Evolutionary conservation across 2,797 vertebrate species (phyloP).

Genomic region (Pampus argenteus): DNA sequence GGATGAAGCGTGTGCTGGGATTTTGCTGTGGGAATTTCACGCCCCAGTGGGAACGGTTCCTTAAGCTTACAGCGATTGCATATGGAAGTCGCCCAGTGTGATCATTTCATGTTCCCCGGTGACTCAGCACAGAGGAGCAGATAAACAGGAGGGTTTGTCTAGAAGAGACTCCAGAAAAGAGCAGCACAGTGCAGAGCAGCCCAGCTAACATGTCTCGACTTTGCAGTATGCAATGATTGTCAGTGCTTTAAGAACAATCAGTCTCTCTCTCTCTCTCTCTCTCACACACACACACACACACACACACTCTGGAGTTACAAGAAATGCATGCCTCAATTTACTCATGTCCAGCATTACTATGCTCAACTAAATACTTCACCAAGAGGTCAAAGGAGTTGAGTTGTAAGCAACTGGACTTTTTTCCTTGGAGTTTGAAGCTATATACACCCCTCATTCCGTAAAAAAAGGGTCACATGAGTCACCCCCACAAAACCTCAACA

Average conservation of each 20-base stretch:
- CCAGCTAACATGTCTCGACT: slow-evolving; percentile 19
- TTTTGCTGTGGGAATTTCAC: slow-evolving; percentile 62
- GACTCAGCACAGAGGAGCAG: slow-evolving; percentile 43
- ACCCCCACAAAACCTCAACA: too few species aligned
- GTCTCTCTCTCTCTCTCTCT: too few species aligned
- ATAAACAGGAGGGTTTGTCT: slow-evolving; percentile 57
- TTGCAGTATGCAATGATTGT: slow-evolving; percentile 1
- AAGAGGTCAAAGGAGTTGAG: too few species aligned
- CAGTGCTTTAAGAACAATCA: slow-evolving; percentile 7
- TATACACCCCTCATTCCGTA: too few species aligned
- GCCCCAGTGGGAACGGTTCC: slow-evolving; percentile 56
- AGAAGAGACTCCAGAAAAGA: slow-evolving; percentile 43
- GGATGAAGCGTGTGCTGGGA: slow-evolving; percentile 44
- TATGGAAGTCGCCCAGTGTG: slow-evolving; percentile 36
- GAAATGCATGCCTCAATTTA: neutral
- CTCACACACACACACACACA: neutral
- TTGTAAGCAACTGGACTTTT: too few species aligned
- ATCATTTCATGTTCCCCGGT: slow-evolving; percentile 46
- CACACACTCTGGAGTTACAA: neutral
- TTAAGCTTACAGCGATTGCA: slow-evolving; percentile 58
- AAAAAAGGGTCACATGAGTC: too few species aligned
- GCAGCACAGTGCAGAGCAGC: slow-evolving; percentile 36
- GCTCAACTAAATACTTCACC: neutral
- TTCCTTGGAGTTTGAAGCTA: too few species aligned
- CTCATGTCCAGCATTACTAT: neutral